phyloP scores from a whole-genome alignment of 2,113 vertebrate genomes.

The Eclectus roratus region DNA sequence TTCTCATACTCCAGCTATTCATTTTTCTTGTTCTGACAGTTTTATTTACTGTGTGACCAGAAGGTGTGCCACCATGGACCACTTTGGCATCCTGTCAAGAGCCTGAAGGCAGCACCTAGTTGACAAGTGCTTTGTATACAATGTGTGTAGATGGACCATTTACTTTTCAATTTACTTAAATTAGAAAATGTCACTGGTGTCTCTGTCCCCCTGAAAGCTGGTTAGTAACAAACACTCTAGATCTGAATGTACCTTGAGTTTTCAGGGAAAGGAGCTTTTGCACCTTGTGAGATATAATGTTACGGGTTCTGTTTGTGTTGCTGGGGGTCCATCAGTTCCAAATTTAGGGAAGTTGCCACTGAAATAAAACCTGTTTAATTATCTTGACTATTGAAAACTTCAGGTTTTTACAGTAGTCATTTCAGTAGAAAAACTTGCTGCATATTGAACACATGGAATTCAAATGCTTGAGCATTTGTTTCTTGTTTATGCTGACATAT shows the following conservation, averaged over 20 bases:
- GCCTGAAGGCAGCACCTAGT: background rate
- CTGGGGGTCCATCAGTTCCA: background rate
- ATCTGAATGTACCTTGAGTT: background rate
- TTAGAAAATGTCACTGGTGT: background rate
- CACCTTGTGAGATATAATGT: rapidly evolving
- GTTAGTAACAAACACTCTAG: no score
- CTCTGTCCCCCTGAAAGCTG: background rate
- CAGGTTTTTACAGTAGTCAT: background rate
- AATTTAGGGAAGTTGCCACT: background rate
- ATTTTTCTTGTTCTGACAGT: constrained; percentile 32
- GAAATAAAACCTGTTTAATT: background rate
- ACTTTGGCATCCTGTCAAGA: background rate
- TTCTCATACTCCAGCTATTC: background rate
- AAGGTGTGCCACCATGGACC: background rate
- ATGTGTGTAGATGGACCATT: rapidly evolving
- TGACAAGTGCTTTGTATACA: background rate
- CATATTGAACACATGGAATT: rapidly evolving
- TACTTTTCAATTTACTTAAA: background rate
- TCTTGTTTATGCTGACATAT: background rate
- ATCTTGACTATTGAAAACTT: background rate
- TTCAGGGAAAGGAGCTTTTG: background rate
- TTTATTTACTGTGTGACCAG: constrained; percentile 10
- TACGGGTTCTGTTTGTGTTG: background rate
- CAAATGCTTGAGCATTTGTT: background rate
- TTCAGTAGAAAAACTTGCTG: background rate